Conservation (phyloP, 2,113 vertebrate species). For the Cochlearius cochlearius region DNA sequence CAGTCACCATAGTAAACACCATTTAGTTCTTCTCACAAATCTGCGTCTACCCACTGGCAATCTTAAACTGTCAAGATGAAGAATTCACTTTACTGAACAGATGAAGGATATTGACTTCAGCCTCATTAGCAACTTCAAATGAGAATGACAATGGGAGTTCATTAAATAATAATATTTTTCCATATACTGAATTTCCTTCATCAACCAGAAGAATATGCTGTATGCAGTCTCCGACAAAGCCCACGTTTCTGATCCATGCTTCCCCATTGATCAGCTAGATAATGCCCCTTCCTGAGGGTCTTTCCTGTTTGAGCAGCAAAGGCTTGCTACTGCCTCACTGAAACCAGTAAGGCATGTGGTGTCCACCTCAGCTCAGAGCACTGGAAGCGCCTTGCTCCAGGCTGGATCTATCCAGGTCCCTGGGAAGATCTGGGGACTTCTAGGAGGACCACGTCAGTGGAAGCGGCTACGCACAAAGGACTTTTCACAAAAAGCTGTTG, state of each 20-base stretch:
- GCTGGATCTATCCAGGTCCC: neutral
- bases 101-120: slow-evolving; percentile 57
- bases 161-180: slow-evolving; percentile 62
- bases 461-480: rapidly evolving
- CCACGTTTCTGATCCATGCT: neutral
- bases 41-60: slow-evolving; percentile 33
- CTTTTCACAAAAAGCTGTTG: neutral
- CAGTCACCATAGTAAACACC: slow-evolving; percentile 55
- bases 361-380: neutral
- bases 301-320: neutral
- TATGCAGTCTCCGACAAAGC: neutral
- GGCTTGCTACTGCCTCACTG: neutral
- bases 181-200: neutral
- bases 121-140: slow-evolving; percentile 58
- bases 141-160: slow-evolving; percentile 50
- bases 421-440: neutral
- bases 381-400: neutral
- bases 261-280: neutral
- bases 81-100: slow-evolving; percentile 38
- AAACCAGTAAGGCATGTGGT: neutral
- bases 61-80: slow-evolving; percentile 58
- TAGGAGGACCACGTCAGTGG: neutral
- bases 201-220: neutral
- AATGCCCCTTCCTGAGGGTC: neutral
- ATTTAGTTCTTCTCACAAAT: slow-evolving; percentile 64